A percentile compares a stretch with the other conserved stretches of the same genome.
phyloP scores from a whole-genome alignment of 2,888 invertebrate species.

The Octonoba sinensis region DNA sequence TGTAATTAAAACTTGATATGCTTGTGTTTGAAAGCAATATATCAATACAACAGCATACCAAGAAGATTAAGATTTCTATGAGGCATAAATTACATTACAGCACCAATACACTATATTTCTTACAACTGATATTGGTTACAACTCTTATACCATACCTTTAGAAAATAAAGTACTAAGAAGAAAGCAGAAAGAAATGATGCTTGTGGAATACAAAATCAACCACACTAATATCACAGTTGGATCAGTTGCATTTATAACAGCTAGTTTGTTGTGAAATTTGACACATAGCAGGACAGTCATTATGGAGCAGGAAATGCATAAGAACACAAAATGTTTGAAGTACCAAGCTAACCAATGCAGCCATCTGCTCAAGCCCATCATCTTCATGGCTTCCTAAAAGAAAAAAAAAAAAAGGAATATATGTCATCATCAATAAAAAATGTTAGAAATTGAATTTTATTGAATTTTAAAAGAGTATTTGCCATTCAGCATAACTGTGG shows the following conservation, averaged over 20 bases:
- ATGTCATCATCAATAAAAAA: not conserved
- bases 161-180: slow-evolving; percentile 85
- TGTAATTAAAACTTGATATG: too few relatives aligned
- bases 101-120: too few relatives aligned
- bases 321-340: slow-evolving; percentile 80
- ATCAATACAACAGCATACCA: too few relatives aligned
- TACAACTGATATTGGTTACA: too few relatives aligned
- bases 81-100: too few relatives aligned
- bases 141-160: slow-evolving; percentile 76
- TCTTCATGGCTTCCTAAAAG: slow-evolving; percentile 88
- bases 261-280: slow-evolving; percentile 70
- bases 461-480: too few relatives aligned
- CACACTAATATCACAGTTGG: slow-evolving; percentile 80
- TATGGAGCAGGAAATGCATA: slow-evolving; percentile 76
- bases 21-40: too few relatives aligned
- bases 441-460: too few relatives aligned
- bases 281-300: slow-evolving; percentile 71
- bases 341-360: slow-evolving; percentile 91
- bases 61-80: too few relatives aligned
- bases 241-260: slow-evolving; percentile 80
- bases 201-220: slow-evolving; percentile 79
- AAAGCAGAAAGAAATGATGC: slow-evolving; percentile 83
- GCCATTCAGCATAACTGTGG: too few relatives aligned
- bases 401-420: too few relatives aligned
- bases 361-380: slow-evolving; percentile 88